These are phyloP conservation scores for Chloromyia formosa DNA, from an alignment of 2,888 invertebrate genomes.

Conservation along the genomic window DNA sequence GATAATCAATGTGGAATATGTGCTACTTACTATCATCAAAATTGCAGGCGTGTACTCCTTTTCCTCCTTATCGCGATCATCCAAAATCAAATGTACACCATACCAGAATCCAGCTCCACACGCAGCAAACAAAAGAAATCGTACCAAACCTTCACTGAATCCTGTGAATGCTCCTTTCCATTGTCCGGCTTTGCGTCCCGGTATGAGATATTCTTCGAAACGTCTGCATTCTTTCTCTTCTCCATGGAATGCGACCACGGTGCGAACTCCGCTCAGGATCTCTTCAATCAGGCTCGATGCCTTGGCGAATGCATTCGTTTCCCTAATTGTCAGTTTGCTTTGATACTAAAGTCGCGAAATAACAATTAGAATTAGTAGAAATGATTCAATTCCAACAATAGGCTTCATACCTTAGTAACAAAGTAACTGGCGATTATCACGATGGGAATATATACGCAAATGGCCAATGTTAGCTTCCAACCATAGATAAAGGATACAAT, in stretches of 20 bases:
- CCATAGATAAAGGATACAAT: slow-evolving; percentile 81
- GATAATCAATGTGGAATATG: no score
- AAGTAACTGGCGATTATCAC: slow-evolving; percentile 78
- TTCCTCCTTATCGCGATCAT: slow-evolving; percentile 68
- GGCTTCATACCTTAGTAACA: slow-evolving; percentile 73
- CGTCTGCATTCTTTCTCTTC: slow-evolving; percentile 76
- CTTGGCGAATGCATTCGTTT: slow-evolving; percentile 76
- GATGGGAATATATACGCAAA: slow-evolving; percentile 80
- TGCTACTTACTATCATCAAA: slow-evolving; percentile 74
- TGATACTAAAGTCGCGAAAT: slow-evolving; percentile 67
- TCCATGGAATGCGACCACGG: slow-evolving; percentile 82
- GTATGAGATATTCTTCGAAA: slow-evolving; percentile 68
- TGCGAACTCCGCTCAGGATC: slow-evolving; percentile 76
- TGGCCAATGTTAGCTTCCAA: slow-evolving; percentile 86
- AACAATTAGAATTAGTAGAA: neutral
- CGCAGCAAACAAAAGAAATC: slow-evolving; percentile 78
- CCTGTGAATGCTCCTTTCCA: slow-evolving; percentile 75
- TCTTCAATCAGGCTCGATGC: slow-evolving; percentile 83
- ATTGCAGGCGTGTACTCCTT: slow-evolving; percentile 77
- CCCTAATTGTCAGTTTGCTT: slow-evolving; percentile 72
- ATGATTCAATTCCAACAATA: no score
- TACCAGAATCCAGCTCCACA: slow-evolving; percentile 85
- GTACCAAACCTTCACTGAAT: slow-evolving; percentile 75
- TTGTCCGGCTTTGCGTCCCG: slow-evolving; percentile 72
- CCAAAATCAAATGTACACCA: slow-evolving; percentile 77